Percentiles rank a stretch among this genome's conserved stretches.
Conservation (phyloP, 2,113 vertebrate species). For the Pardalotus punctatus region DNA sequence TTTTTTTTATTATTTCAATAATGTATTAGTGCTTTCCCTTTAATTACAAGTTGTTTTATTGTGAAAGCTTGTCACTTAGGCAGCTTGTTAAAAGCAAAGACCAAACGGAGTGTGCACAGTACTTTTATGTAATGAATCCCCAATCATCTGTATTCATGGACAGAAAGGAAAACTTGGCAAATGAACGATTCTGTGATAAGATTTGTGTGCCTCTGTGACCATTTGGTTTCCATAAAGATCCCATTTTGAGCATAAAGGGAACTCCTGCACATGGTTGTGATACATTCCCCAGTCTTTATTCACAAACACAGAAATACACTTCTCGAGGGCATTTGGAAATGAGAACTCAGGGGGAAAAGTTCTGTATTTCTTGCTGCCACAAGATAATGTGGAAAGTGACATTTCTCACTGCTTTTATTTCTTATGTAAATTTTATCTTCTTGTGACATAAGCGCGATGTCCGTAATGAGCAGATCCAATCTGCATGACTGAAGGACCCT, state of each 20-base stretch:
- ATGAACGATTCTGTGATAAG: not conserved
- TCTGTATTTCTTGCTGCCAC: not conserved
- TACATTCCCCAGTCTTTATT: slow-evolving; percentile 9
- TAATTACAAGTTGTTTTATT: slow-evolving; percentile 32
- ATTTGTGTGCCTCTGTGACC: slow-evolving; percentile 28
- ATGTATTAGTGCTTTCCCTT: not conserved
- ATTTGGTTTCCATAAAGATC: slow-evolving; percentile 9
- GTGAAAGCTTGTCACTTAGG: not conserved
- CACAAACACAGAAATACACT: slow-evolving; percentile 12
- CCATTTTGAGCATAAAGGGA: slow-evolving; percentile 40
- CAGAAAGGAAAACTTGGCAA: slow-evolving; percentile 28
- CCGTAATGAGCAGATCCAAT: not conserved
- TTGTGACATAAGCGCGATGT: not conserved
- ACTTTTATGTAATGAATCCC: slow-evolving; percentile 7
- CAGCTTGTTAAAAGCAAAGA: not conserved
- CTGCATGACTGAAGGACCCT: not conserved
- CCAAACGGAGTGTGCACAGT: not conserved
- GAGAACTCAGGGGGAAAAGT: not conserved
- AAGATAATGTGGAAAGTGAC: not conserved
- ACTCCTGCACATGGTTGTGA: not conserved
- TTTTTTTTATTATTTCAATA: not conserved
- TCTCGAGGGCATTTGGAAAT: not conserved
- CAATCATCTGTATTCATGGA: slow-evolving; percentile 17
- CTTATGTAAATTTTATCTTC: not conserved
- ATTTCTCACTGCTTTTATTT: not conserved